phyloP scores from a whole-genome alignment of 2,888 invertebrate genomes.

The Hyposoter didymator region DNA sequence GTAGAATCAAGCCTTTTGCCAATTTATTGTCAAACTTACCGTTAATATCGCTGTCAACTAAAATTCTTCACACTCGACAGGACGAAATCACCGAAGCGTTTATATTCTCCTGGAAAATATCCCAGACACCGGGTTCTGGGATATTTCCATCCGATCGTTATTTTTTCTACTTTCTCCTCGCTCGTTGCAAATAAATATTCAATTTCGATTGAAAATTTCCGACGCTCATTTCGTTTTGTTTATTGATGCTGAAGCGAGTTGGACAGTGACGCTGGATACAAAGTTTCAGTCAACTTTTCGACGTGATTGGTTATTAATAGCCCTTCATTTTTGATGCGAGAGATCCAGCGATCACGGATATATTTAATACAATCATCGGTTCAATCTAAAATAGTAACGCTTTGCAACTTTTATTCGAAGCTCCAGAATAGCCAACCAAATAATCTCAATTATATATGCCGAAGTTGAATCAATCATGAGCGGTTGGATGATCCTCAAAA shows the following conservation, averaged over 20 bases:
- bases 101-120: neutral
- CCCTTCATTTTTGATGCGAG: neutral
- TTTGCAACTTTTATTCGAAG: neutral
- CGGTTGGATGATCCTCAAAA: no score
- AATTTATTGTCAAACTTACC: neutral
- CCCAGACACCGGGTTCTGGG: neutral
- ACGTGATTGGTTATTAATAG: neutral
- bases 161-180: neutral
- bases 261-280: neutral
- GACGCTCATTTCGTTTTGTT: neutral
- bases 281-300: neutral
- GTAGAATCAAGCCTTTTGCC: neutral
- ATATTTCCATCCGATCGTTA: neutral
- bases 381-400: neutral
- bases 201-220: neutral
- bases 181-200: neutral
- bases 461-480: no score
- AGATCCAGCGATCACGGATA: neutral
- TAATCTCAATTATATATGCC: neutral
- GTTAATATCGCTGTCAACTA: neutral
- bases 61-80: neutral
- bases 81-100: neutral
- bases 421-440: neutral
- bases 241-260: neutral
- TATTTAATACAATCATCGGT: neutral